Percentiles rank a stretch among this genome's conserved stretches.
phyloP scores from a whole-genome alignment of 2,797 vertebrate species.

The Thamnophis elegans region DNA sequence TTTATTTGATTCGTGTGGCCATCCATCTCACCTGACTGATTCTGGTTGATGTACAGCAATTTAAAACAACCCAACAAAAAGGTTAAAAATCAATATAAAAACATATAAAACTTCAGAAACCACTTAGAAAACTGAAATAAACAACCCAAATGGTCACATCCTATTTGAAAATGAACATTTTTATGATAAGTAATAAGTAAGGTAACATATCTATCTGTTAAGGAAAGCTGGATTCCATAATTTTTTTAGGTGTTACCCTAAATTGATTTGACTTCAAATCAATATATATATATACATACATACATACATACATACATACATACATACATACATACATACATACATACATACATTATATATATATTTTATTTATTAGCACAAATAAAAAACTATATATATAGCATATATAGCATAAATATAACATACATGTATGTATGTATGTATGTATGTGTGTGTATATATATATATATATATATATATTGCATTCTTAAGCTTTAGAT shows the following conservation, averaged over 20 bases:
- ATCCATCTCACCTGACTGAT: not conserved
- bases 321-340: too few relatives aligned
- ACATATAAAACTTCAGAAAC: not conserved
- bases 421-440: too few relatives aligned
- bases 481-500: not conserved
- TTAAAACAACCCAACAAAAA: not conserved
- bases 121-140: not conserved
- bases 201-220: not conserved
- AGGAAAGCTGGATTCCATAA: not conserved
- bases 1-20: not conserved
- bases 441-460: too few relatives aligned
- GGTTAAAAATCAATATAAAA: not conserved
- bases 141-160: not conserved
- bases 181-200: not conserved
- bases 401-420: too few relatives aligned
- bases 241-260: not conserved
- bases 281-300: not conserved
- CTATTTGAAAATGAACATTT: not conserved
- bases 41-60: not conserved
- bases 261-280: not conserved
- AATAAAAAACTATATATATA: too few relatives aligned
- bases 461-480: not conserved
- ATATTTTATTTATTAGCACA: too few relatives aligned
- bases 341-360: not conserved
- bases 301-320: not conserved